Percentiles rank a stretch among this genome's conserved stretches.
Conservation (phyloP, 2,113 vertebrate species). For the Neopipo cinnamomea region DNA sequence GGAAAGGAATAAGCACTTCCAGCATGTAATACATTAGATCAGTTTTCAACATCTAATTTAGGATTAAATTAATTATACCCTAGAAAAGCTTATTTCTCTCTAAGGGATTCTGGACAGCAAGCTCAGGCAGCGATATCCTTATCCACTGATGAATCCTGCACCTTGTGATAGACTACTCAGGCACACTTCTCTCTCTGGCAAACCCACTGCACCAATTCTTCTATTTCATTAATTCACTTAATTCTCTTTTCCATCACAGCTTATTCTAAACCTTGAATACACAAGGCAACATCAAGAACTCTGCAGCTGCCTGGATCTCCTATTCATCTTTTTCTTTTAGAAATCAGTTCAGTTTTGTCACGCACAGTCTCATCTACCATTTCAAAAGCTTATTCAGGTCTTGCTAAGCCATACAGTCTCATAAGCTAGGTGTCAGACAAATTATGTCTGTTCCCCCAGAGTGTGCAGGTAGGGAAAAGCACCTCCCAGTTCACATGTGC, state of each 20-base stretch:
- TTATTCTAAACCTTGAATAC: not conserved
- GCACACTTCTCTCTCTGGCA: not conserved
- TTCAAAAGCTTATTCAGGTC: not conserved
- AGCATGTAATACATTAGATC: conserved; percentile 10
- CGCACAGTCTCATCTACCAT: not conserved
- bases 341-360: not conserved
- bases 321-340: not conserved
- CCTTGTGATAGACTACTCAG: not conserved
- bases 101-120: not conserved
- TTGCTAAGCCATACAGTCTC: not conserved
- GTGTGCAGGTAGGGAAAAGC: not conserved
- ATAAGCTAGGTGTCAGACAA: not conserved
- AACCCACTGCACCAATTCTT: not conserved
- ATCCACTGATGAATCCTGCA: not conserved
- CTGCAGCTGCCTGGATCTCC: not conserved
- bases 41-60: conserved; percentile 38
- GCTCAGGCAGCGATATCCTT: not conserved
- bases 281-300: not conserved
- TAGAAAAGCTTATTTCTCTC: conserved; percentile 6
- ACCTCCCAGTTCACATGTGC: not conserved
- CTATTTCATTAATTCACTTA: not conserved
- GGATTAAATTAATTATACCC: conserved; percentile 36
- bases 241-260: not conserved
- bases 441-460: not conserved
- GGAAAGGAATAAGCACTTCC: conserved; percentile 2